Evolutionary conservation across 1,140 invertebrate species (phyloP).

Genomic region (Dufourea novaeangliae): DNA sequence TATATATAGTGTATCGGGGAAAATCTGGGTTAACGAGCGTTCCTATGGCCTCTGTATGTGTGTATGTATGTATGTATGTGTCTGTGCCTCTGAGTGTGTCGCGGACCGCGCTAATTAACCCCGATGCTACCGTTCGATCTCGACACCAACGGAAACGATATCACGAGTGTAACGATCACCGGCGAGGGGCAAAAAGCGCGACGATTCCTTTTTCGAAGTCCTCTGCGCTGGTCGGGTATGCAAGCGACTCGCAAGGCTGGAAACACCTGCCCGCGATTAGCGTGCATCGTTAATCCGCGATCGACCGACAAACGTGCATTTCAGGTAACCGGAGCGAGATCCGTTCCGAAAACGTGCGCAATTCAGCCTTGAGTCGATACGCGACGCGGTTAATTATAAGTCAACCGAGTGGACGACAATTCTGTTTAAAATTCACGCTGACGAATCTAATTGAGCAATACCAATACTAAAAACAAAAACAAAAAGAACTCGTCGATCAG

Average conservation of each 20-base stretch:
- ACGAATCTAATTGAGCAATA: too few relatives aligned
- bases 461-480: too few relatives aligned
- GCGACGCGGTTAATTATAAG: constrained; percentile 17
- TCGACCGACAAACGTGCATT: constrained; percentile 13
- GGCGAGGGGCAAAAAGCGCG: constrained; percentile 44
- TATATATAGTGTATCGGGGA: constrained; percentile 45
- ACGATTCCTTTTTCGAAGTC: constrained; percentile 49
- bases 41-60: neutral
- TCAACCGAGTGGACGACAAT: neutral
- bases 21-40: constrained; percentile 57
- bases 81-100: neutral
- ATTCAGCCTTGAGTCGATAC: constrained; percentile 26
- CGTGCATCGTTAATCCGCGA: constrained; percentile 33
- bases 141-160: constrained; percentile 56
- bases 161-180: constrained; percentile 51
- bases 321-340: neutral
- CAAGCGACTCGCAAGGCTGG: neutral
- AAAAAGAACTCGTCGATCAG: too few relatives aligned
- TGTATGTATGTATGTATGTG: neutral
- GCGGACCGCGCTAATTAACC: constrained; percentile 50
- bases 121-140: constrained; percentile 56
- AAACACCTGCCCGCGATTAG: constrained; percentile 49
- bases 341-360: neutral
- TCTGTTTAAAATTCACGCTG: too few relatives aligned
- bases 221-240: constrained; percentile 10